Evolutionary conservation across 2,888 invertebrate species (phyloP), one percentile per base, ranked within the genome.

Genomic region (Lapara coniferarum): DNA sequence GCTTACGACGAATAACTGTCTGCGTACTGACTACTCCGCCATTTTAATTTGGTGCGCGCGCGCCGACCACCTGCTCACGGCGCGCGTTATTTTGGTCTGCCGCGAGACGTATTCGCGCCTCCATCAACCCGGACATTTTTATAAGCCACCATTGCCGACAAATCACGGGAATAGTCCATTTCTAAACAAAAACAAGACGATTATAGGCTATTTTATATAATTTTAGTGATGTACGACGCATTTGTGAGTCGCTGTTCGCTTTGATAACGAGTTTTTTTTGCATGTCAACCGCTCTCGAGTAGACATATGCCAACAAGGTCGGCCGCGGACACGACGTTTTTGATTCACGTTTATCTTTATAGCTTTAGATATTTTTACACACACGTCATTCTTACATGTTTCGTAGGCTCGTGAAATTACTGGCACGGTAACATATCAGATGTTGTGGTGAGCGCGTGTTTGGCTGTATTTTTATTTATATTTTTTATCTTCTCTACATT

Each of bases 111-210:
- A 89, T 88, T 87, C 85, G 84, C 85, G 81, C 79, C 79, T 82
- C 81, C 80, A 83, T 85, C 84, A 79, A 78, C 76, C 81, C 76
- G 79, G 90, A 89, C 90, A 87, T 88, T 90, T 90, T 91, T 89
- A 90, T 89, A 86, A 79, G 81, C 85, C 80, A 82, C 83, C 87
- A 90, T 89, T 87, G 87, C 83, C 86, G 77, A 92, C 89, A 92
- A 92, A 92, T 93, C 90, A 91, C 82, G 77, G 78, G 81, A 89
- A 92, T 89, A 85, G 90, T 82, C 87, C 80, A 88, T 89, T 88
- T 78, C 85, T 88, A 90, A 90, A 89, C 84, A 90, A 89, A 89
- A 90, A 92, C 92, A 91, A 90, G 88, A 86, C 87, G 87, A 89
- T 92, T 92, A 93, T 92, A 87, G 89, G 80, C 87, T 83, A 88